Percentiles rank a stretch among this genome's conserved stretches.
These are phyloP conservation scores for Melanotaenia maccullochi DNA, from an alignment of 2,797 vertebrate genomes.

Conservation along the genomic window DNA sequence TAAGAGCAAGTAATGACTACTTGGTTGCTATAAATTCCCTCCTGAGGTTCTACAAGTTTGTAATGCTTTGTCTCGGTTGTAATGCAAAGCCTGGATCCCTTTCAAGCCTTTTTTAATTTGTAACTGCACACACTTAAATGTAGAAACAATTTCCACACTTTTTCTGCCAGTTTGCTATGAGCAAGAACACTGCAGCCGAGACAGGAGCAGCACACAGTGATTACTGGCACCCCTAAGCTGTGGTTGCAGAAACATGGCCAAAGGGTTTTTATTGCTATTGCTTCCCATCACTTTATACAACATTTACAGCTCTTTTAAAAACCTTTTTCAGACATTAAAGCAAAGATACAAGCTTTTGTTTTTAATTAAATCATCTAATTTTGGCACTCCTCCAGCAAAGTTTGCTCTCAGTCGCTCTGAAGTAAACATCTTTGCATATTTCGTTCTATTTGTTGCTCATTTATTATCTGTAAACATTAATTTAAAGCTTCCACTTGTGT, in stretches of 20 bases:
- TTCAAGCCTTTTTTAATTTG: conserved; percentile 8
- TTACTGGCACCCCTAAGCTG: conserved; percentile 59
- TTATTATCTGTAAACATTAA: conserved; percentile 64
- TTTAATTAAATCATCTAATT: conserved; percentile 70
- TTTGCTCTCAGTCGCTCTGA: conserved; percentile 44
- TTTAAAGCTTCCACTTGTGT: conserved; percentile 60
- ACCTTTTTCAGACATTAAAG: conserved; percentile 59
- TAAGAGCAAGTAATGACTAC: conserved; percentile 35
- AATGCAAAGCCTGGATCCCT: conserved; percentile 20
- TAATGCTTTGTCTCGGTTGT: conserved; percentile 18
- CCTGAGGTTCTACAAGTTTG: conserved; percentile 27
- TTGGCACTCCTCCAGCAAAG: conserved; percentile 56
- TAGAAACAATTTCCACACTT: conserved; percentile 4
- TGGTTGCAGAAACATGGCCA: conserved; percentile 63
- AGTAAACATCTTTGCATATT: conserved; percentile 69
- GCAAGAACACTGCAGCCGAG: conserved; percentile 29
- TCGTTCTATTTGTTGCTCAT: conserved; percentile 62
- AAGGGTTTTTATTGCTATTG: conserved; percentile 67
- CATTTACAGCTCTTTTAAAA: conserved; percentile 66
- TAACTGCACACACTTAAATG: conserved; percentile 18
- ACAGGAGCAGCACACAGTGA: conserved; percentile 18
- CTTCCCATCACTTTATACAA: conserved; percentile 65
- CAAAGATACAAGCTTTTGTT: conserved; percentile 60
- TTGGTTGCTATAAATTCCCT: conserved; percentile 35
- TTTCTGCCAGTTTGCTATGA: conserved; percentile 39